Conservation (phyloP, 2,797 vertebrate species). For the Acrossocheilus wenchowensis region DNA sequence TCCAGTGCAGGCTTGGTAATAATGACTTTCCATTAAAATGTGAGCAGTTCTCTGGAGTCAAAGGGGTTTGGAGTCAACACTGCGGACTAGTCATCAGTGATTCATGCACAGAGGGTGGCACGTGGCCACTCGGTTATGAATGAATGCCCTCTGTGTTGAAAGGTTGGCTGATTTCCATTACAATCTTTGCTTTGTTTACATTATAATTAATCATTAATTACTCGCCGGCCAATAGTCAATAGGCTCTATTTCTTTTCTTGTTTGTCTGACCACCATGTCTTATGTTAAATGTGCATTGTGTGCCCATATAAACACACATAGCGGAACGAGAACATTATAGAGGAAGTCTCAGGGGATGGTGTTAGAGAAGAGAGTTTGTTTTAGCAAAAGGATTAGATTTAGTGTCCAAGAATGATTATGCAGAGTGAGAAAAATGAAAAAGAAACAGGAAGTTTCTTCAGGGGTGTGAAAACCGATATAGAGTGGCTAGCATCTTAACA, state of each 20-base stretch:
- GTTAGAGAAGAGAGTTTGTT: slow-evolving; percentile 50
- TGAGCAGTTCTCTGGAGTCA: slow-evolving; percentile 12
- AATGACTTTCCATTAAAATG: slow-evolving; percentile 1
- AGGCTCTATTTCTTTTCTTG: slow-evolving; percentile 39
- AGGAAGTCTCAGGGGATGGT: slow-evolving; percentile 2
- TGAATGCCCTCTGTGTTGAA: slow-evolving; percentile 36
- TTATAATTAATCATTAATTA: slow-evolving; percentile 62
- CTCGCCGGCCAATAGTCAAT: slow-evolving; percentile 30
- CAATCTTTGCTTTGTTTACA: slow-evolving; percentile 57
- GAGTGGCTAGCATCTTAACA: not conserved
- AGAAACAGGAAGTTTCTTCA: not conserved
- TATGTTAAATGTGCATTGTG: slow-evolving; percentile 23
- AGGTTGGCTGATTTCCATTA: slow-evolving; percentile 46
- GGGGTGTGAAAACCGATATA: not conserved
- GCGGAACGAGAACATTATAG: slow-evolving; percentile 43
- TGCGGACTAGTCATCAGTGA: slow-evolving; percentile 44
- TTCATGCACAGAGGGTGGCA: slow-evolving; percentile 59
- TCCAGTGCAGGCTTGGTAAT: not conserved
- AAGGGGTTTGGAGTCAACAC: slow-evolving; percentile 29
- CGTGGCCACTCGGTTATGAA: slow-evolving; percentile 50
- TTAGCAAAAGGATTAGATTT: slow-evolving; percentile 45
- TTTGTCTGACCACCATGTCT: slow-evolving; percentile 24
- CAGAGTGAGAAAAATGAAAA: not conserved
- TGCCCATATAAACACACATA: slow-evolving; percentile 56
- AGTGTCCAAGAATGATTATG: slow-evolving; percentile 11